Conservation (phyloP, 2,797 vertebrate species). For the Periophthalmus magnuspinnatus region DNA sequence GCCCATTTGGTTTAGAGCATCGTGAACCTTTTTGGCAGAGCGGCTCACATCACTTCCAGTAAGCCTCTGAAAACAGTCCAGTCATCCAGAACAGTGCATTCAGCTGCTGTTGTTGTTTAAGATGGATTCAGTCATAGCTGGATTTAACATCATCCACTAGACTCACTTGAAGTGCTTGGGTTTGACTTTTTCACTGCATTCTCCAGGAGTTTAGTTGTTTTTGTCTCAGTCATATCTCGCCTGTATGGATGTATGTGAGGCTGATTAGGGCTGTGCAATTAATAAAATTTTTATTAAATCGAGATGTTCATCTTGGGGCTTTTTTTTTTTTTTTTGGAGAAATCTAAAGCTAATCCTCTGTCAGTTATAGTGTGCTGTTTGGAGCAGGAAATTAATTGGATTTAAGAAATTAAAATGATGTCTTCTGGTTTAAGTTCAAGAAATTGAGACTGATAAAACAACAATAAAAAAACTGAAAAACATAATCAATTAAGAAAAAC, state of each 20-base stretch:
- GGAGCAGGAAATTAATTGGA: too few species aligned
- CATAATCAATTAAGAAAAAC: too few species aligned
- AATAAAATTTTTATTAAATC: too few species aligned
- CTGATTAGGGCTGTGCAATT: background rate
- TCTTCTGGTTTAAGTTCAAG: too few species aligned
- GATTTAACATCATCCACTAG: background rate
- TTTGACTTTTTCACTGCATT: background rate
- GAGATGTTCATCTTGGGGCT: too few species aligned
- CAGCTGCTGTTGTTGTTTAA: constrained; percentile 30
- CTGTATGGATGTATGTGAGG: background rate
- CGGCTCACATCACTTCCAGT: constrained; percentile 52
- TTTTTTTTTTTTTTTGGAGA: too few species aligned
- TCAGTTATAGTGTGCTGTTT: background rate
- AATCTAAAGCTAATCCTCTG: background rate
- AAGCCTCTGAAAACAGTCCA: constrained; percentile 26
- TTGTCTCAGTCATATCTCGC: background rate
- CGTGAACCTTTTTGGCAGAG: constrained; percentile 21
- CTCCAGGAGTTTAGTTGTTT: background rate
- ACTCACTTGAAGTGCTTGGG: background rate
- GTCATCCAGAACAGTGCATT: background rate
- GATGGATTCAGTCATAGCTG: constrained; percentile 3
- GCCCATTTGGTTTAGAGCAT: constrained; percentile 18
- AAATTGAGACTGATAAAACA: too few species aligned
- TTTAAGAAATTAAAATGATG: too few species aligned
- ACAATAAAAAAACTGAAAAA: too few species aligned